These are phyloP conservation scores for Phenganax marumi DNA, from an alignment of 92 coral and sea anemone species.

Conservation along the genomic window DNA sequence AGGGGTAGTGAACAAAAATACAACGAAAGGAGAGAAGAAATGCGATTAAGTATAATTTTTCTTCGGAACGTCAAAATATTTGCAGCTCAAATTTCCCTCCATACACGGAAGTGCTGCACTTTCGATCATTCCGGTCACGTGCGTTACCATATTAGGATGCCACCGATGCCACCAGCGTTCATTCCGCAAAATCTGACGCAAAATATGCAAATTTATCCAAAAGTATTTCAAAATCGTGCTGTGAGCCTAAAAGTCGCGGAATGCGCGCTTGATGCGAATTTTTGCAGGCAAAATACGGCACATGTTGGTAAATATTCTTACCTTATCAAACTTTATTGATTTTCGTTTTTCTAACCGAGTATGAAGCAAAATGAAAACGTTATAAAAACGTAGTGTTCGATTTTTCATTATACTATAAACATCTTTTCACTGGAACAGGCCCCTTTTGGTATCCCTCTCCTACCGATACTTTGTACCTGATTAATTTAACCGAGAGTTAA, in stretches of 20 bases:
- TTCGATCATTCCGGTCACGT: constrained; percentile 16
- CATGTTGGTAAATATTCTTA: neutral
- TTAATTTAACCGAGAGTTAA: too few species aligned
- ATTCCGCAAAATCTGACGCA: constrained; percentile 1
- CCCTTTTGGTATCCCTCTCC: too few species aligned
- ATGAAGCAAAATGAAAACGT: too few species aligned
- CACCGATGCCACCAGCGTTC: neutral
- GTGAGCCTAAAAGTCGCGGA: neutral
- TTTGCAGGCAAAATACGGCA: neutral
- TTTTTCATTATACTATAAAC: too few species aligned
- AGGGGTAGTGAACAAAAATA: constrained; percentile 3
- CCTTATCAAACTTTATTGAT: too few species aligned
- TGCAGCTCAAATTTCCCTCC: constrained; percentile 43
- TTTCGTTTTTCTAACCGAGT: too few species aligned
- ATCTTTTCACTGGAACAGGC: too few species aligned
- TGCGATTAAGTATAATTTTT: neutral
- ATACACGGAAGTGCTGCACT: constrained; percentile 19
- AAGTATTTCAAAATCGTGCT: constrained; percentile 28
- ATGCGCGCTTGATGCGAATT: neutral
- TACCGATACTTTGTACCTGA: too few species aligned
- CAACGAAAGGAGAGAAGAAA: constrained; percentile 1
- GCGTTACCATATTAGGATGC: constrained; percentile 21
- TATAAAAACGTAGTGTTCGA: too few species aligned
- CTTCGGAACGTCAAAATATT: neutral
- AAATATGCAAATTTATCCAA: constrained; percentile 2